These are phyloP conservation scores for Melanargia galathea DNA, from an alignment of 2,888 invertebrate genomes.

Conservation along the genomic window DNA sequence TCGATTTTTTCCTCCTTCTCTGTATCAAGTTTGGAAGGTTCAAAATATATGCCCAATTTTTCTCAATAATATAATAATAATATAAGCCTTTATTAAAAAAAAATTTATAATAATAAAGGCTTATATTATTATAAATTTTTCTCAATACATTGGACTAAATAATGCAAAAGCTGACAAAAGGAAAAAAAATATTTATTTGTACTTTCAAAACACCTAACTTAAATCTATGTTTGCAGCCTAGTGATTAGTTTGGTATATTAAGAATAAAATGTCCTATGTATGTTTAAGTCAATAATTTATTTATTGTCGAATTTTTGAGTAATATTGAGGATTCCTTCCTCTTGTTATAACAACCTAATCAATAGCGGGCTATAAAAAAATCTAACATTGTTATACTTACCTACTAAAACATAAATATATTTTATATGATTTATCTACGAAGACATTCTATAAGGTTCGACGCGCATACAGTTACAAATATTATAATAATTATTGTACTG, in stretches of 20 bases:
- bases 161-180: neutral
- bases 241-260: constrained; percentile 55
- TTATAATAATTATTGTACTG: neutral
- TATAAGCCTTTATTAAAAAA: too few relatives aligned
- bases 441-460: neutral
- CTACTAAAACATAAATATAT: neutral
- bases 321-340: constrained; percentile 13
- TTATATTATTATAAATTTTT: too few relatives aligned
- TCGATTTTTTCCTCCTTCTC: neutral
- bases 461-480: neutral
- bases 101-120: too few relatives aligned
- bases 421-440: neutral
- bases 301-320: constrained; percentile 18
- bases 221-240: constrained; percentile 29
- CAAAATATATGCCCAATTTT: constrained; percentile 1
- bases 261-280: constrained; percentile 38
- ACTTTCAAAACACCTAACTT: constrained; percentile 36
- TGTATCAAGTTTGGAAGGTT: neutral
- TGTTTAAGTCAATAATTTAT: constrained; percentile 17
- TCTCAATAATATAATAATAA: too few relatives aligned
- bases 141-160: too few relatives aligned
- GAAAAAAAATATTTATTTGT: neutral
- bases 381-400: neutral
- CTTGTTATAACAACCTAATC: constrained; percentile 24
- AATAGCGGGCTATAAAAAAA: neutral